Conservation (phyloP, 2,888 invertebrate genomes). For the Gari tellinella region DNA sequence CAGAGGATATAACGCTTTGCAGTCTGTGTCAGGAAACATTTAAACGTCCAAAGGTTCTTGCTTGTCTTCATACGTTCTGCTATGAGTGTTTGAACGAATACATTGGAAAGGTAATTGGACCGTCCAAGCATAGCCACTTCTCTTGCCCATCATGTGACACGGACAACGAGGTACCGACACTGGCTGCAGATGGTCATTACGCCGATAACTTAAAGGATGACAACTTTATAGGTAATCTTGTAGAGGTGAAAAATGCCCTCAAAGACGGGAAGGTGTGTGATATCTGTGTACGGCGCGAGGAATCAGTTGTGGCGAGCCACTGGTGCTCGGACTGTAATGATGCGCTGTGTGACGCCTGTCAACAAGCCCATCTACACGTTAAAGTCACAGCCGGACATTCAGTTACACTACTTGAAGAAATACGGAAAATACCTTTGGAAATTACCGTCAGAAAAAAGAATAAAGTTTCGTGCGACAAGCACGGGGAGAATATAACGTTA, state of each 20-base stretch:
- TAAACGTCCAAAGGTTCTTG: conserved; percentile 59
- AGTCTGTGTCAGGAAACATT: conserved; percentile 61
- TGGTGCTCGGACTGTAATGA: conserved; percentile 78
- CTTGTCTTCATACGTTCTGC: conserved; percentile 71
- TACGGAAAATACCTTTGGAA: conserved; percentile 68
- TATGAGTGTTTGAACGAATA: conserved; percentile 62
- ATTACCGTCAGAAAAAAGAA: conserved; percentile 69
- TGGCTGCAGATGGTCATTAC: conserved; percentile 52
- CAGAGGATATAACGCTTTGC: conserved; percentile 62
- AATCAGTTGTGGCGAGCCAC: conserved; percentile 58
- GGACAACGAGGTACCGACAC: conserved; percentile 62
- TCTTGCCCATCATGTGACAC: conserved; percentile 70
- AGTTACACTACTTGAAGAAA: conserved; percentile 66
- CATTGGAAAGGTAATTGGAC: conserved; percentile 44
- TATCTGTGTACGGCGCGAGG: conserved; percentile 65
- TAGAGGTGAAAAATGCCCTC: conserved; percentile 65
- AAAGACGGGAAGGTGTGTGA: conserved; percentile 72
- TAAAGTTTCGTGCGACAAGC: conserved; percentile 68
- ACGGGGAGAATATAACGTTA: conserved; percentile 66
- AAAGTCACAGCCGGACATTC: conserved; percentile 68
- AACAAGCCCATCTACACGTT: conserved; percentile 71
- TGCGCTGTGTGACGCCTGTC: conserved; percentile 71
- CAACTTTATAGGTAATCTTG: conserved; percentile 67
- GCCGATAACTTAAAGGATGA: conserved; percentile 66
- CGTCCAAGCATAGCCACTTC: conserved; percentile 53